These are phyloP conservation scores for Heliconius sara DNA, from an alignment of 2,888 invertebrate genomes.

Conservation along the genomic window DNA sequence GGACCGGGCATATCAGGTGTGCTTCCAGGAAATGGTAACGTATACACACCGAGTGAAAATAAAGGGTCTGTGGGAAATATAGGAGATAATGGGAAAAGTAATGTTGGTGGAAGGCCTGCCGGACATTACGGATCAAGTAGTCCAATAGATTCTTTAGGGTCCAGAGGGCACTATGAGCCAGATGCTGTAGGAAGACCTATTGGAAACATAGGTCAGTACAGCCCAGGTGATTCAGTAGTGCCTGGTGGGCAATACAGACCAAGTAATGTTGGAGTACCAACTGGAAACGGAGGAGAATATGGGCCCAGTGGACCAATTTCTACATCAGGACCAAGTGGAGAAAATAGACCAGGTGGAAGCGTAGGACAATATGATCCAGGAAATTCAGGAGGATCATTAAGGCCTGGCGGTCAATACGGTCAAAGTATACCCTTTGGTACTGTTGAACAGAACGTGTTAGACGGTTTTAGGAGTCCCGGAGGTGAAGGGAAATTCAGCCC, in stretches of 20 bases:
- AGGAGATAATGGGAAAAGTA: conserved; percentile 37
- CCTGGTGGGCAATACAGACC: conserved; percentile 20
- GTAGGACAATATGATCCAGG: conserved; percentile 24
- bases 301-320: conserved; percentile 6
- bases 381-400: conserved; percentile 31
- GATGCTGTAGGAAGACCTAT: conserved; percentile 31
- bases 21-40: conserved; percentile 18
- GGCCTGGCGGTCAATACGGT: not conserved
- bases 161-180: conserved; percentile 35
- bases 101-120: conserved; percentile 26
- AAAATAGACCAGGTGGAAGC: conserved; percentile 3
- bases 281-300: conserved; percentile 40
- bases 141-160: conserved; percentile 22
- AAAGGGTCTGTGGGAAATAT: conserved; percentile 27
- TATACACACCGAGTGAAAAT: conserved; percentile 35
- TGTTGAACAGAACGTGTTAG: conserved; percentile 32
- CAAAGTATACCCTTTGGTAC: conserved; percentile 22
- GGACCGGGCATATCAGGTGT: conserved; percentile 38
- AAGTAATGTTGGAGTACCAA: conserved; percentile 19
- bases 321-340: conserved; percentile 6
- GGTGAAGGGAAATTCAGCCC: conserved; percentile 44
- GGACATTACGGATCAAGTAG: conserved; percentile 40
- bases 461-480: conserved; percentile 24
- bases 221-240: conserved; percentile 11
- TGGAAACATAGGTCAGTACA: conserved; percentile 20